phyloP scores from a whole-genome alignment of 2,797 vertebrate genomes.

The Eremophila alpestris region DNA sequence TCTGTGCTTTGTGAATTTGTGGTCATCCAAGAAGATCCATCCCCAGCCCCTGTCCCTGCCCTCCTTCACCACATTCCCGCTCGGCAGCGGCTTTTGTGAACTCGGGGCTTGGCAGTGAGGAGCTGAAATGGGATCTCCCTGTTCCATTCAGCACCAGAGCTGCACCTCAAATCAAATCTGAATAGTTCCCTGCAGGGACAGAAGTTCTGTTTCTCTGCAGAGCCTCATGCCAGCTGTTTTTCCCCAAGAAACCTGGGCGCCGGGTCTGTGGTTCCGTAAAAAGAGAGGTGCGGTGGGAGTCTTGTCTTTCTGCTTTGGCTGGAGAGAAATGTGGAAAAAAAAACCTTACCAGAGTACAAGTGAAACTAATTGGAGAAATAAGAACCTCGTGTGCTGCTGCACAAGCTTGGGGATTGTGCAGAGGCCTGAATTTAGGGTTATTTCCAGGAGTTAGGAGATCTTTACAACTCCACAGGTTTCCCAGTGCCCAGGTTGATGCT shows the following conservation, averaged over 20 bases:
- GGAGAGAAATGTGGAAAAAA: background rate
- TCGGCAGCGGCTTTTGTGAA: background rate
- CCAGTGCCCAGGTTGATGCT: background rate
- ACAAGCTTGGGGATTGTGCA: background rate
- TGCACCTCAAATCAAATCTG: background rate
- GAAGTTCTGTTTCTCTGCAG: background rate
- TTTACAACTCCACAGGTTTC: background rate
- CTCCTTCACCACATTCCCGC: background rate
- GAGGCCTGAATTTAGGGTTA: background rate
- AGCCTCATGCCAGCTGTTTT: background rate
- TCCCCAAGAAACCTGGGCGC: background rate
- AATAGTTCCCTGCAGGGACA: background rate
- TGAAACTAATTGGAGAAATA: background rate
- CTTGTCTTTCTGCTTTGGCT: slow-evolving; percentile 12
- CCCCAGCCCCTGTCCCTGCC: background rate
- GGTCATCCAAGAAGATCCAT: background rate
- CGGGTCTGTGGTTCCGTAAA: background rate
- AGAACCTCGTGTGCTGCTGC: background rate
- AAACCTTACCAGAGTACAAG: background rate
- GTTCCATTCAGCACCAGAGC: background rate
- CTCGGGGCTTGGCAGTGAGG: background rate
- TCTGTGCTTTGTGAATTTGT: background rate
- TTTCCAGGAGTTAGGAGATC: background rate
- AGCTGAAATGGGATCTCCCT: background rate
- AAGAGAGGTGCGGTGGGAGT: background rate